These are phyloP conservation scores for Nerophis ophidion DNA, from an alignment of 2,113 vertebrate species.

Conservation along the genomic window DNA sequence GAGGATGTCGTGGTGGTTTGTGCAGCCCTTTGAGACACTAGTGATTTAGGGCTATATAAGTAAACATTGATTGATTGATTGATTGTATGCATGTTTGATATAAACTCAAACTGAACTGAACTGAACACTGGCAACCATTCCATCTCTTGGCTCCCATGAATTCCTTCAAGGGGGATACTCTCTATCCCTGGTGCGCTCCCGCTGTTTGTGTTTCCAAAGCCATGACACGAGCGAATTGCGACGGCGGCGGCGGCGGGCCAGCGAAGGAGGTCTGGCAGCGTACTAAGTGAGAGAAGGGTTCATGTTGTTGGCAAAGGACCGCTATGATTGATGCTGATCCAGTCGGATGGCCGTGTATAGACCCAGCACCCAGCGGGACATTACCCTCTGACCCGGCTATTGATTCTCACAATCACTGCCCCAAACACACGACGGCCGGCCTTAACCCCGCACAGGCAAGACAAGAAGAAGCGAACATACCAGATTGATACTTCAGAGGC, in stretches of 20 bases:
- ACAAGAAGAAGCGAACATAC: slow-evolving; percentile 19
- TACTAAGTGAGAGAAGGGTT: slow-evolving; percentile 41
- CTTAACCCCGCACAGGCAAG: slow-evolving; percentile 30
- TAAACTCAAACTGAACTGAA: too few species aligned
- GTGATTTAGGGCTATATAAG: too few species aligned
- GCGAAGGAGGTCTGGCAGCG: slow-evolving; percentile 17
- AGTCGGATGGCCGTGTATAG: slow-evolving; percentile 63
- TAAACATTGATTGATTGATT: too few species aligned
- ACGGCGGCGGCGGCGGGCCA: slow-evolving; percentile 40
- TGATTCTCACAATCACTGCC: slow-evolving; percentile 52
- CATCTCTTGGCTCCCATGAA: slow-evolving; percentile 39
- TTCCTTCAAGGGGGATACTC: slow-evolving; percentile 8
- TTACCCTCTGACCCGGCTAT: slow-evolving; percentile 67
- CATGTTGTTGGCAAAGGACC: slow-evolving; percentile 48
- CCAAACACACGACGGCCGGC: slow-evolving; percentile 52
- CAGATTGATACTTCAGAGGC: slow-evolving; percentile 47
- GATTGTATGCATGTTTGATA: too few species aligned
- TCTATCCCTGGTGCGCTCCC: slow-evolving; percentile 30
- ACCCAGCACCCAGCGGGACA: slow-evolving; percentile 69
- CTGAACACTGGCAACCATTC: slow-evolving; percentile 27
- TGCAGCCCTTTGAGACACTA: too few species aligned
- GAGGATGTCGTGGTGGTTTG: too few species aligned
- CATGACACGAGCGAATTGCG: slow-evolving; percentile 52
- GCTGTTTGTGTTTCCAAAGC: slow-evolving; percentile 48
- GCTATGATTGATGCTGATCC: slow-evolving; percentile 65